Evolutionary conservation across 2,113 vertebrate genomes (phyloP).

Genomic region (Ptyas mucosa): DNA sequence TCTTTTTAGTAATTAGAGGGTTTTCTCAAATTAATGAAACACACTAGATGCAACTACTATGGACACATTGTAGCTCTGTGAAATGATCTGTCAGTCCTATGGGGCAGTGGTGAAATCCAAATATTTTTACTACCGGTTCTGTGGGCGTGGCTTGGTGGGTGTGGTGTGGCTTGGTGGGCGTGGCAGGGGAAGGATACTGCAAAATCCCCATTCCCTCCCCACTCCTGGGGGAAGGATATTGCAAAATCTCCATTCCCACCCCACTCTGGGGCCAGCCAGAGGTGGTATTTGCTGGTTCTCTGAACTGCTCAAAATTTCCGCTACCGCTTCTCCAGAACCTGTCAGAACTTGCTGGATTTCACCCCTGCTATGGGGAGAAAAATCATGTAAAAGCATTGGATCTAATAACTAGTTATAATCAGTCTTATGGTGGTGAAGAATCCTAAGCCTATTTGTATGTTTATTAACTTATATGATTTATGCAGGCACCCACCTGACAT

Average conservation of each 20-base stretch:
- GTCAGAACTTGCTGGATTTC: too few relatives aligned
- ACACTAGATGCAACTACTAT: not conserved
- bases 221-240: too few relatives aligned
- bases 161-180: too few relatives aligned
- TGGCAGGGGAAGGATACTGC: too few relatives aligned
- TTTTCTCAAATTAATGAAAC: not conserved
- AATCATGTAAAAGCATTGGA: not conserved
- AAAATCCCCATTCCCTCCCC: too few relatives aligned
- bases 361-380: not conserved
- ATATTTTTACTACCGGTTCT: too few relatives aligned
- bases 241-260: too few relatives aligned
- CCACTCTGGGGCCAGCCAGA: too few relatives aligned
- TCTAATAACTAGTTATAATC: not conserved
- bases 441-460: not conserved
- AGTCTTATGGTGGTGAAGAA: not conserved
- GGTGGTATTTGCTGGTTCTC: too few relatives aligned
- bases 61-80: not conserved
- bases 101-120: not conserved
- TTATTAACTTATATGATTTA: not conserved
- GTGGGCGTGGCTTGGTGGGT: too few relatives aligned
- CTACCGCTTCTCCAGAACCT: too few relatives aligned
- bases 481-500: not conserved
- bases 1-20: not conserved
- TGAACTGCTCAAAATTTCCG: too few relatives aligned
- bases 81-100: not conserved